Evolutionary conservation across 2,113 vertebrate genomes (phyloP), one percentile per base, ranked within the genome.

Genomic region (Oryzias javanicus): DNA sequence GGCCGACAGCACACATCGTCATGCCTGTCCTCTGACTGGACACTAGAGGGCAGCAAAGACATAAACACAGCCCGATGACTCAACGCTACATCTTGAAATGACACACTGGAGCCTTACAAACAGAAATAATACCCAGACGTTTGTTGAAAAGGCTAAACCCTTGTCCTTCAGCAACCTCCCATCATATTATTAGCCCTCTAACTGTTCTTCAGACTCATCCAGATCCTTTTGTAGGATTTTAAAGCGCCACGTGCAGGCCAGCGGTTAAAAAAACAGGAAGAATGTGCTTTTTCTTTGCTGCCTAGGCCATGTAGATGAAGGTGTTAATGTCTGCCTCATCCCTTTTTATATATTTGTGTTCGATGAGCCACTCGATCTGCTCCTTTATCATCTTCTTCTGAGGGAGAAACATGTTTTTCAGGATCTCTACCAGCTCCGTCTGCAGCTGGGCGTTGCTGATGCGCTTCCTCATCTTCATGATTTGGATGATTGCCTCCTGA

Each of bases 331-430:
- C 95, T 0, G 92, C 89, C 82, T 98, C 96, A 51, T 98, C 95
- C 87, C 96, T 94, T 89, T 95, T 93, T 85, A 98, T 98, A 83
- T 98, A 98, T 75, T 98, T 98, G 94, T 98, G 96, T 82, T 98
- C 96, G 77, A 98, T 98, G 80, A 98, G 96, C 96, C 97, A 98
- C 83, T 98, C 96, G 0, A 98, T 98, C 87, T 98, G 97, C 88
- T 98, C 96, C 89, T 98, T 98, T 89, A 98, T 98, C 96, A 98
- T 98, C 91, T 98, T 98, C 93, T 98, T 98, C 85, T 98, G 97
- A 51, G 97, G 97, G 82, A 98, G 94, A 73, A 98, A 98, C 97
- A 98, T 98, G 80, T 98, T 98, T 91, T 98, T 98, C 85, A 98
- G 90, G 92, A 98, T 98, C 92, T 98, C 97, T 91, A 98, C 97